Evolutionary conservation across 2,797 vertebrate species (phyloP).

Genomic region (Myotis planiceps): DNA sequence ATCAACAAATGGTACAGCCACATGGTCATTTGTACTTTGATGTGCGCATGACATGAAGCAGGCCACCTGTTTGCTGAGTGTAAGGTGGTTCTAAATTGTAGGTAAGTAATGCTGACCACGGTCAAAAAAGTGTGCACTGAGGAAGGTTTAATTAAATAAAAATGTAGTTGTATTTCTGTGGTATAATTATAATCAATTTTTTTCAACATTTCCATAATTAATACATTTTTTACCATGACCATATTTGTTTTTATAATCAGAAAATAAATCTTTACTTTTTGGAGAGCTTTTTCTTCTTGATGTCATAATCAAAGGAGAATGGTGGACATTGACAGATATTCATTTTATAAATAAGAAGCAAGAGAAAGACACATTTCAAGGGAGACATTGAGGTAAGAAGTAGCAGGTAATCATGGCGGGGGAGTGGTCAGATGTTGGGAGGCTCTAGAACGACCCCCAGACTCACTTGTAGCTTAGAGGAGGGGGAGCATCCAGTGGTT

Average conservation of each 20-base stretch:
- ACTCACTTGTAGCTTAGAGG: rapidly evolving
- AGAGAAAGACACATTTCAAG: not conserved
- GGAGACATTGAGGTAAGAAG: not conserved
- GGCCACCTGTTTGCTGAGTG: not conserved
- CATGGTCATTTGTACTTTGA: not conserved
- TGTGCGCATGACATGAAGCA: not conserved
- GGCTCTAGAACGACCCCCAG: not conserved
- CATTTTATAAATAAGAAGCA: not conserved
- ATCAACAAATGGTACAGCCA: not conserved
- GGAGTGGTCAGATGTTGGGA: not conserved
- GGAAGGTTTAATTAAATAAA: not conserved
- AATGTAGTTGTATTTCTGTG: not conserved
- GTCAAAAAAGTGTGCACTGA: not conserved
- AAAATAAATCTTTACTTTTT: not conserved
- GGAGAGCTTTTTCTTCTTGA: not conserved
- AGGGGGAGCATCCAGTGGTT: not conserved
- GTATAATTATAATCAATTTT: not conserved
- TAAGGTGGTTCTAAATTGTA: not conserved
- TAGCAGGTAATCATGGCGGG: not conserved
- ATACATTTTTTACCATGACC: not conserved
- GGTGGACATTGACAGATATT: not conserved
- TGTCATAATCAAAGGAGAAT: not conserved
- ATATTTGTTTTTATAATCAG: not conserved
- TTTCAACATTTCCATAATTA: not conserved
- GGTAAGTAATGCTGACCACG: not conserved